Conservation (phyloP, 2,113 vertebrate genomes). For the Mesoclemmys tuberculata region DNA sequence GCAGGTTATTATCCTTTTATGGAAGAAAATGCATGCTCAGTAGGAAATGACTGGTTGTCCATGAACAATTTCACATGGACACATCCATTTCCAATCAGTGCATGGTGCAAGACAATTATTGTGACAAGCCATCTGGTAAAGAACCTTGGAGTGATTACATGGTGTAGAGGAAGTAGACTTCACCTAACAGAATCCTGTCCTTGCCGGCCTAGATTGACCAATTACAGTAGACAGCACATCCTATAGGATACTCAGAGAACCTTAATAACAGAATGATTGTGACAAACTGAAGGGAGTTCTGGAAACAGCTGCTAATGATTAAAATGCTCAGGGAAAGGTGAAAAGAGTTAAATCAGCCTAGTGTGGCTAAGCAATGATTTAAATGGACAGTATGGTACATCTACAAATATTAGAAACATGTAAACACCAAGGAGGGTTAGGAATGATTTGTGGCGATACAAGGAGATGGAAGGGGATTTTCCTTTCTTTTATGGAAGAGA, state of each 20-base stretch:
- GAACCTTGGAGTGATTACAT: neutral
- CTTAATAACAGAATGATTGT: neutral
- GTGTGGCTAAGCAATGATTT: conserved; percentile 42
- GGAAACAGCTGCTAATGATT: neutral
- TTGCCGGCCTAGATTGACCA: neutral
- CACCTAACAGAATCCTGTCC: neutral
- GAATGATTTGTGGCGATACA: conserved; percentile 52
- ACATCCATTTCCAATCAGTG: neutral
- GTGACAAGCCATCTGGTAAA: neutral
- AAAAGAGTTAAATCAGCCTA: conserved; percentile 29
- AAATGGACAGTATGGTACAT: conserved; percentile 24
- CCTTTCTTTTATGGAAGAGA: conserved; percentile 43
- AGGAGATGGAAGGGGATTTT: conserved; percentile 41
- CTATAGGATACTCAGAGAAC: neutral
- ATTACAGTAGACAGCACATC: neutral
- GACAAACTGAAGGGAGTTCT: neutral
- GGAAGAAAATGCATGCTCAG: neutral
- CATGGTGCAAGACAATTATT: neutral
- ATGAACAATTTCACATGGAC: neutral
- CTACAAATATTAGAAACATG: conserved; percentile 60
- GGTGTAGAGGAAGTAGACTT: neutral
- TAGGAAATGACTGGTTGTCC: neutral
- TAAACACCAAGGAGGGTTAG: conserved; percentile 57
- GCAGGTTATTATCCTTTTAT: neutral
- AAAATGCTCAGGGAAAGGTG: neutral